Conservation (phyloP, 2,888 invertebrate genomes). For the Mimachlamys varia region DNA sequence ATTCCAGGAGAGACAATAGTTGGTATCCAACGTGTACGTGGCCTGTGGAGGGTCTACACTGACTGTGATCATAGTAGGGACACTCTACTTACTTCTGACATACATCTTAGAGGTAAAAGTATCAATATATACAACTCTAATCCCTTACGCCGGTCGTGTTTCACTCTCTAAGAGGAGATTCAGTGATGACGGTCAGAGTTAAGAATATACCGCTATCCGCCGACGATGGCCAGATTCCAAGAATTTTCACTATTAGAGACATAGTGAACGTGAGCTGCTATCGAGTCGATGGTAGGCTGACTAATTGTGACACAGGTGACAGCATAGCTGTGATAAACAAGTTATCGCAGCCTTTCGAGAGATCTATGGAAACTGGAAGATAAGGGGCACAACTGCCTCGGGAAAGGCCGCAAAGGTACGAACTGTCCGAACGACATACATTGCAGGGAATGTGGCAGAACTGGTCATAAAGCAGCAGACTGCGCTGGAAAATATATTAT, state of each 20-base stretch:
- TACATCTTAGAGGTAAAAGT: too few species aligned
- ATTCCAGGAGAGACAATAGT: slow-evolving; percentile 16
- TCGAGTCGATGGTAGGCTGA: slow-evolving; percentile 30
- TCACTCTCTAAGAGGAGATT: too few species aligned
- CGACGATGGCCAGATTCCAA: too few species aligned
- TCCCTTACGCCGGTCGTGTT: background rate
- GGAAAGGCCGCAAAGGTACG: background rate
- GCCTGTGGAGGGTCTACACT: too few species aligned
- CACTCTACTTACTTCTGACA: too few species aligned
- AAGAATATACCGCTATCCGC: slow-evolving; percentile 34
- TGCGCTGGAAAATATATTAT: too few species aligned
- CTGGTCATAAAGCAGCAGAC: background rate
- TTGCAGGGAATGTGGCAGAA: background rate
- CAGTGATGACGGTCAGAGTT: background rate
- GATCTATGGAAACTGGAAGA: background rate
- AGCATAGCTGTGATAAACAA: slow-evolving; percentile 32
- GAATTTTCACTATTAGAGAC: too few species aligned
- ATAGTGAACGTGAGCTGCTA: too few species aligned
- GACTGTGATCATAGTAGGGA: too few species aligned
- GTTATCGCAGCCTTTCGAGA: background rate
- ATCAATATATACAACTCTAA: background rate
- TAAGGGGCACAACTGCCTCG: background rate
- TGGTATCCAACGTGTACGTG: background rate
- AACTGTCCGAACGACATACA: background rate
- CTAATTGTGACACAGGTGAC: slow-evolving; percentile 39